These are phyloP conservation scores for Colostygia pectinataria DNA, from an alignment of 2,888 invertebrate genomes.

Conservation along the genomic window DNA sequence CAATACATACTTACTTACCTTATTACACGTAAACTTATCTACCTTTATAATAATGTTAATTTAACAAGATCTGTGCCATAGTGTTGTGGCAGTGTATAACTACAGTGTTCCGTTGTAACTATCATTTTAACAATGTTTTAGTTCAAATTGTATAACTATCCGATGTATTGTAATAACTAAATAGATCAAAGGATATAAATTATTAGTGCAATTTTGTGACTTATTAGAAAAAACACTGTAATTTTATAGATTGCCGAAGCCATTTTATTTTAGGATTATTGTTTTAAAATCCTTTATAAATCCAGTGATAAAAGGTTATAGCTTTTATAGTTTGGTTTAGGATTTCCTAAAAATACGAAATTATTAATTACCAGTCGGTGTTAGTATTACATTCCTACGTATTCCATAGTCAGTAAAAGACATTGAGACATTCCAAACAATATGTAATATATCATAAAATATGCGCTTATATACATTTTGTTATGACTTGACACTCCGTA, in stretches of 20 bases:
- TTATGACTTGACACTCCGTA: constrained; percentile 65
- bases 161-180: not conserved
- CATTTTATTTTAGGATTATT: not conserved
- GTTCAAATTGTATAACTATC: too few relatives aligned
- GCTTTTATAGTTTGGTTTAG: constrained; percentile 31
- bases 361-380: constrained; percentile 38
- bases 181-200: not conserved
- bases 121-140: constrained; percentile 68
- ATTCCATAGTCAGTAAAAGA: constrained; percentile 53
- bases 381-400: constrained; percentile 60
- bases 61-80: constrained; percentile 80
- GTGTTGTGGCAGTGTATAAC: constrained; percentile 71
- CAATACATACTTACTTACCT: constrained; percentile 51
- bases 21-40: constrained; percentile 47
- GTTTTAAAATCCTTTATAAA: not conserved
- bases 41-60: constrained; percentile 34
- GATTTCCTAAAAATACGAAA: constrained; percentile 13
- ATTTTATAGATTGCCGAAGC: constrained; percentile 4
- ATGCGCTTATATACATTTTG: constrained; percentile 77
- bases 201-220: not conserved
- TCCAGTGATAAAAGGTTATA: constrained; percentile 27
- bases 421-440: constrained; percentile 71
- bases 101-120: constrained; percentile 69
- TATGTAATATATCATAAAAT: constrained; percentile 50
- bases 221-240: not conserved